Base-by-base conservation (phyloP, 2,797 vertebrate genomes). In the Pipistrellus kuhlii region DNA sequence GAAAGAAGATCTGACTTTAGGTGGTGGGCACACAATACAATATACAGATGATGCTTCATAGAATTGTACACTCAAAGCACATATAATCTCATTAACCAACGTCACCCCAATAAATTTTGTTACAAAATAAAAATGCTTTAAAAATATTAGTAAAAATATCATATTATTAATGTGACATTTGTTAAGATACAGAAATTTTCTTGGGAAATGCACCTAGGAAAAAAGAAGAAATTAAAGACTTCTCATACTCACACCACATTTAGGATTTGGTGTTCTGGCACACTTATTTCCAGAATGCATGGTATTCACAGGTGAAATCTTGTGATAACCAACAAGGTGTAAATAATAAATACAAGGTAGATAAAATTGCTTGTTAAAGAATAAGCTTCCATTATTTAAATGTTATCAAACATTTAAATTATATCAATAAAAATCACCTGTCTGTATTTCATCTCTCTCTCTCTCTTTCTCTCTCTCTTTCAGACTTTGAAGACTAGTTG, bases 401-500 rank as follows among this genome's bases (percentile, higher is more conserved):
- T 78, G 93, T 96, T 88, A 95, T 77, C 38, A 90, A 95, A 73
- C 55, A 75, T 94, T 96, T 94, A 93, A 91, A 81, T 92, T 82
- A 59, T 46, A 57, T 9, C 25, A 78, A 44, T 89, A 87, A 92
- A 91, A 73, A 23, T 82, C 30, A 77, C 41, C 38, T 93, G 59
- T 93, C 59, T 84, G 12, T 85, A 82, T 95, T 91, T 95, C 51
- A 94, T 94, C 32, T 75, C 68, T 66, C 4, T 25, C 15, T 72
- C 55, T 96, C n/a, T 55, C 72, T 96, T 20, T 55, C 72, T 96
- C n/a, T 55, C 73, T 68, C 38, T 71, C 62, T 18, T 55, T 59
- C n/a, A 82, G 25, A 71, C 86, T 44, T 80, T 46, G 23, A 94
- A 93, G 46, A 30, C 76, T 17, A 51, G 68, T 91, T 89, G 92